A percentile compares a stretch with the other conserved stretches of the same genome.
These are phyloP conservation scores for Rhinichthys osculus DNA, from an alignment of 2,797 vertebrate genomes.

Conservation along the genomic window DNA sequence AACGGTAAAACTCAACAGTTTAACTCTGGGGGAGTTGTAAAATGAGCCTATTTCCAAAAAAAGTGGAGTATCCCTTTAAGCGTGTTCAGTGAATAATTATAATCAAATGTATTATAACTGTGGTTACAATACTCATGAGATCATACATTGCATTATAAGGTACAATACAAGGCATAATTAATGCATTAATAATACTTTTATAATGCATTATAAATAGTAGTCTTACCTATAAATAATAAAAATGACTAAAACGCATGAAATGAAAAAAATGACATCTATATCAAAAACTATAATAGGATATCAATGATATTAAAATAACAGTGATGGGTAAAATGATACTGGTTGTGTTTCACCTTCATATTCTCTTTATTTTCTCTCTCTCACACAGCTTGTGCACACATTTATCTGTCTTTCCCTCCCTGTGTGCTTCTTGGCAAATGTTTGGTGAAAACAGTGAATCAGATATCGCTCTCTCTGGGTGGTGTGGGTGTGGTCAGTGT, in stretches of 20 bases:
- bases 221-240: neutral
- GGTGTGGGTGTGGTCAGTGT: conserved; percentile 44
- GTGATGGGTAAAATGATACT: neutral
- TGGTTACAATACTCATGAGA: neutral
- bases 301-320: neutral
- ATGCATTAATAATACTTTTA: neutral
- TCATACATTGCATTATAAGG: neutral
- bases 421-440: conserved; percentile 27
- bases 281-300: neutral
- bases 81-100: neutral
- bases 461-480: conserved; percentile 34
- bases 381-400: conserved; percentile 30
- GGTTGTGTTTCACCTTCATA: conserved; percentile 42
- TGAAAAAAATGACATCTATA: neutral
- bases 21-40: too few relatives aligned
- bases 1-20: too few relatives aligned
- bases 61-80: too few relatives aligned
- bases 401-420: conserved; percentile 60
- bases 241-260: neutral
- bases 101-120: neutral
- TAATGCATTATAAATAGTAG: neutral
- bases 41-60: too few relatives aligned
- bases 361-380: conserved; percentile 63
- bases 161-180: neutral
- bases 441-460: conserved; percentile 8